These are phyloP conservation scores for Oreotrochilus melanogaster DNA, from an alignment of 2,113 vertebrate genomes.

Conservation along the genomic window DNA sequence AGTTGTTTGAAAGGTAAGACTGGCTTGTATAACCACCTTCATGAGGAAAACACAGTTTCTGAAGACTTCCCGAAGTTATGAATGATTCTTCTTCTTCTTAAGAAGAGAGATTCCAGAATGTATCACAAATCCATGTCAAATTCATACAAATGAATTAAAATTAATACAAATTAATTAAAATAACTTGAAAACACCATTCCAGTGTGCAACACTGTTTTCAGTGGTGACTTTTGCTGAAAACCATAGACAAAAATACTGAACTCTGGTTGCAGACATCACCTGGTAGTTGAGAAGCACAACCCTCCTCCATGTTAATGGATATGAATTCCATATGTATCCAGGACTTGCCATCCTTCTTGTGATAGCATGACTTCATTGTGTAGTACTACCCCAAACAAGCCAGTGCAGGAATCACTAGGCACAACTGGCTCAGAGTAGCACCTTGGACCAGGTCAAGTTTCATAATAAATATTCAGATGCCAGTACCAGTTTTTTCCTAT, in stretches of 20 bases:
- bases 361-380: neutral
- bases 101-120: neutral
- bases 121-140: neutral
- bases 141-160: neutral
- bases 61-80: rapidly evolving
- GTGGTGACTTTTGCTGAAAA: neutral
- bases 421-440: neutral
- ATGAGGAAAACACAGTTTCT: neutral
- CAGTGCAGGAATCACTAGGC: neutral
- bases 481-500: neutral
- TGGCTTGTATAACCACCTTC: neutral
- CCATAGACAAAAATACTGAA: neutral
- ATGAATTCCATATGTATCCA: neutral
- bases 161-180: neutral
- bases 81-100: neutral
- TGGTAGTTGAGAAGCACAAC: neutral
- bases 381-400: neutral
- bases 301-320: neutral
- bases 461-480: neutral
- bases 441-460: neutral
- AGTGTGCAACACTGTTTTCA: neutral
- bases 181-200: neutral
- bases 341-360: neutral
- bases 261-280: neutral
- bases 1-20: neutral